Evolutionary conservation across 2,888 invertebrate genomes (phyloP).

Genomic region (Thymelicus sylvestris): DNA sequence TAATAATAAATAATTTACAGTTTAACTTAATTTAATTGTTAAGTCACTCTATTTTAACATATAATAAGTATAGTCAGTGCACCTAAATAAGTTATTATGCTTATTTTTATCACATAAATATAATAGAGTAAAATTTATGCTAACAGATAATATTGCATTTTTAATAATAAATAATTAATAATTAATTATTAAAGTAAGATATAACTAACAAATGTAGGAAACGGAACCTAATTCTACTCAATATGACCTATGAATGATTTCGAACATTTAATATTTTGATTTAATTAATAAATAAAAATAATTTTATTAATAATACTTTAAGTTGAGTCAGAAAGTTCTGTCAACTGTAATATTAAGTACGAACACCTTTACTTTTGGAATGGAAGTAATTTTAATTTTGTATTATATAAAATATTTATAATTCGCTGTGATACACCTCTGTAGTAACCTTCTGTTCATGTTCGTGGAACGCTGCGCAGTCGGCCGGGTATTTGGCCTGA

Average conservation of each 20-base stretch:
- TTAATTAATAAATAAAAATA: constrained; percentile 3
- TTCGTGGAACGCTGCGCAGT: constrained; percentile 91
- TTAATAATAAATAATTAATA: neutral
- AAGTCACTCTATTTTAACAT: neutral
- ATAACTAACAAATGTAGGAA: neutral
- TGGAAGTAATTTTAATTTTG: neutral
- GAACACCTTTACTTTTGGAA: neutral
- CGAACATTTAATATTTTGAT: constrained; percentile 3
- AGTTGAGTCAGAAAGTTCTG: constrained; percentile 4
- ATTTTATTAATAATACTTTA: constrained; percentile 30
- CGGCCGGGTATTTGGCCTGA: constrained; percentile 88
- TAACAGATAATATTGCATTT: constrained; percentile 10
- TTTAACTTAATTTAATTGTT: neutral
- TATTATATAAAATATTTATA: constrained; percentile 73
- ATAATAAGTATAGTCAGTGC: neutral
- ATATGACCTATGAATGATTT: neutral
- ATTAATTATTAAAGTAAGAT: neutral
- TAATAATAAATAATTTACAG: constrained; percentile 4
- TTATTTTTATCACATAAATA: constrained; percentile 24
- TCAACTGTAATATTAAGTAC: constrained; percentile 16
- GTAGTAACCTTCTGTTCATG: constrained; percentile 93
- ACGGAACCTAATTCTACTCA: neutral
- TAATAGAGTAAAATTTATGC: neutral
- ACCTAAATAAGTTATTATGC: constrained; percentile 11
- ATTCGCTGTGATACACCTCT: constrained; percentile 92